Conservation (phyloP, 2,113 vertebrate genomes). For the Picathartes gymnocephalus region DNA sequence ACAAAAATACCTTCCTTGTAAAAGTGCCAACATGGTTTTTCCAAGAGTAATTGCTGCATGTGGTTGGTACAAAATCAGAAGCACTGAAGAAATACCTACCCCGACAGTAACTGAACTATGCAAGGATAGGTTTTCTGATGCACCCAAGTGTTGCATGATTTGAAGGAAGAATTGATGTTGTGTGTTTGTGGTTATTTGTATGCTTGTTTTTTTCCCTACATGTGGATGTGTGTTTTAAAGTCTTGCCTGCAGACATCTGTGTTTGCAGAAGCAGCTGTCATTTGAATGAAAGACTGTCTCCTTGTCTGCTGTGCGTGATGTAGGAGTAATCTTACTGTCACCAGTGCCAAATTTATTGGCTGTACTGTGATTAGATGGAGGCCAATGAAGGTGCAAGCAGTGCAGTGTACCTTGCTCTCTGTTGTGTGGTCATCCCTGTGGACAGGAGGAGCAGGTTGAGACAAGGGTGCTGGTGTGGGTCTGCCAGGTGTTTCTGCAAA, state of each 20-base stretch:
- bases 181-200: background rate
- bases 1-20: background rate
- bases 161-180: background rate
- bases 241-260: background rate
- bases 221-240: background rate
- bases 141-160: background rate
- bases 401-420: background rate
- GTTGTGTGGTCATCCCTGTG: background rate
- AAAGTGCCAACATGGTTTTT: background rate
- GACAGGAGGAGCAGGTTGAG: background rate
- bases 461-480: background rate
- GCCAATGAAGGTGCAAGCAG: background rate
- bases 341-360: background rate
- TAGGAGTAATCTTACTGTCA: background rate
- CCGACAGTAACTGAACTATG: background rate
- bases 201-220: background rate
- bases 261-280: background rate
- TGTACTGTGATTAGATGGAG: background rate
- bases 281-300: background rate
- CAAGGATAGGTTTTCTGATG: background rate
- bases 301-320: background rate
- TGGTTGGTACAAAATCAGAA: background rate
- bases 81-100: background rate
- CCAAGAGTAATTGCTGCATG: background rate
- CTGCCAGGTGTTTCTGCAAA: background rate